A percentile compares a stretch with the other conserved stretches of the same genome.
Conservation (phyloP, 1,140 invertebrate genomes). For the Hyles euphorbiae region DNA sequence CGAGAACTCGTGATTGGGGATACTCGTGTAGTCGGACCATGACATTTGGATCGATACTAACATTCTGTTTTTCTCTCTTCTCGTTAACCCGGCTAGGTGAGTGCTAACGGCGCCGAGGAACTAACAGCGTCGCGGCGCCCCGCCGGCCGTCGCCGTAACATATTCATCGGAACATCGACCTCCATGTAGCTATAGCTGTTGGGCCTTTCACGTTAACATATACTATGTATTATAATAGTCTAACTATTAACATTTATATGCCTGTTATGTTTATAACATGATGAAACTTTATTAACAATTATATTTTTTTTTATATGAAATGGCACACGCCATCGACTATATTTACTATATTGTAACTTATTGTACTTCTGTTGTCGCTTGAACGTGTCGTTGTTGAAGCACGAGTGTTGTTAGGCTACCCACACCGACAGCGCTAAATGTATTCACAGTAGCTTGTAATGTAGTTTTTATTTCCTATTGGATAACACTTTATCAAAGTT, state of each 20-base stretch:
- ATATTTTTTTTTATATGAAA: slow-evolving; percentile 38
- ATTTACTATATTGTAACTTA: slow-evolving; percentile 62
- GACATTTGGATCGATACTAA: slow-evolving; percentile 76
- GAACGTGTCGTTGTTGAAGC: slow-evolving; percentile 63
- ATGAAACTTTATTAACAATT: slow-evolving; percentile 70
- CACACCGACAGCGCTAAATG: slow-evolving; percentile 55
- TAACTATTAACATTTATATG: slow-evolving; percentile 75
- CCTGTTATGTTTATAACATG: slow-evolving; percentile 75
- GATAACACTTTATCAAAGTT: neutral
- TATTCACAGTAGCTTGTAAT: slow-evolving; percentile 5
- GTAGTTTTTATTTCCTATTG: neutral
- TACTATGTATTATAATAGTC: slow-evolving; percentile 75
- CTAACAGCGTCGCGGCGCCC: slow-evolving; percentile 58
- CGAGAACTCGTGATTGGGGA: slow-evolving; percentile 54
- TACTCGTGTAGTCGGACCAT: slow-evolving; percentile 64
- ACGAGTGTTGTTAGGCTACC: slow-evolving; percentile 66
- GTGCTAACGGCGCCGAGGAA: slow-evolving; percentile 78
- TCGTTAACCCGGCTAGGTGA: slow-evolving; percentile 79
- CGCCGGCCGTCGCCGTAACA: slow-evolving; percentile 60
- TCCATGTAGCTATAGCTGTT: slow-evolving; percentile 73
- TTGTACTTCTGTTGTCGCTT: slow-evolving; percentile 70
- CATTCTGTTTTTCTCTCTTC: slow-evolving; percentile 76
- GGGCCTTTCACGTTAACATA: slow-evolving; percentile 73
- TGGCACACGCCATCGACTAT: slow-evolving; percentile 75
- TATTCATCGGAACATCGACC: slow-evolving; percentile 68